phyloP scores from a whole-genome alignment of 2,888 invertebrate genomes.

The Ctena decussata region DNA sequence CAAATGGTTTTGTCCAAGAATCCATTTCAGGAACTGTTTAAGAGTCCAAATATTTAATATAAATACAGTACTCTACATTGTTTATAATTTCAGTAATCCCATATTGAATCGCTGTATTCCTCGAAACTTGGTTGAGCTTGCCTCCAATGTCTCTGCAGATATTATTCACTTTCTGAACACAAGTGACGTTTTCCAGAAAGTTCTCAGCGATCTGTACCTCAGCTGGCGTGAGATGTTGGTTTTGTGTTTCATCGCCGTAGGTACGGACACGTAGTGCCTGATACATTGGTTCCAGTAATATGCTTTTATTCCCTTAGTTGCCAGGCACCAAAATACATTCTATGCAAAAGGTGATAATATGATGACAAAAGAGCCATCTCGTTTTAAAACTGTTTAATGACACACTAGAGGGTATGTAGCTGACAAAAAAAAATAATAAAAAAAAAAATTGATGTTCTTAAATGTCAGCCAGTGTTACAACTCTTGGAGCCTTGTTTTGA shows the following conservation, averaged over 20 bases:
- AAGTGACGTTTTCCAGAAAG: constrained; percentile 95
- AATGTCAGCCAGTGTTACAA: too few relatives aligned
- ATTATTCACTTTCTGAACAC: constrained; percentile 94
- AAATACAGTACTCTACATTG: background rate
- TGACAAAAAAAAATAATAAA: too few relatives aligned
- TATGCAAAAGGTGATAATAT: too few relatives aligned
- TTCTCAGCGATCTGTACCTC: constrained; percentile 94
- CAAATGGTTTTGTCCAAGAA: too few relatives aligned
- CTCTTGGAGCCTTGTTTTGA: too few relatives aligned
- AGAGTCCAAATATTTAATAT: too few relatives aligned
- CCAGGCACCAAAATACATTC: background rate
- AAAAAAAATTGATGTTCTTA: too few relatives aligned
- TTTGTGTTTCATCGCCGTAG: constrained; percentile 93
- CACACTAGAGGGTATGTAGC: too few relatives aligned
- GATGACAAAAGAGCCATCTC: too few relatives aligned
- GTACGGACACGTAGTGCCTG: constrained; percentile 87
- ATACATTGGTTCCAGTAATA: background rate
- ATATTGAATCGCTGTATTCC: constrained; percentile 96
- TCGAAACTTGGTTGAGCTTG: constrained; percentile 89
- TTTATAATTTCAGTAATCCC: constrained; percentile 89
- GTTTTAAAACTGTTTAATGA: too few relatives aligned
- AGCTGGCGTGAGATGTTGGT: constrained; percentile 95
- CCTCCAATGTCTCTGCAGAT: constrained; percentile 90
- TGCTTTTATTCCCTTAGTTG: background rate
- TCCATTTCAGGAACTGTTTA: too few relatives aligned